Evolutionary conservation across 2,797 vertebrate species (phyloP).

Genomic region (Spondyliosoma cantharus): DNA sequence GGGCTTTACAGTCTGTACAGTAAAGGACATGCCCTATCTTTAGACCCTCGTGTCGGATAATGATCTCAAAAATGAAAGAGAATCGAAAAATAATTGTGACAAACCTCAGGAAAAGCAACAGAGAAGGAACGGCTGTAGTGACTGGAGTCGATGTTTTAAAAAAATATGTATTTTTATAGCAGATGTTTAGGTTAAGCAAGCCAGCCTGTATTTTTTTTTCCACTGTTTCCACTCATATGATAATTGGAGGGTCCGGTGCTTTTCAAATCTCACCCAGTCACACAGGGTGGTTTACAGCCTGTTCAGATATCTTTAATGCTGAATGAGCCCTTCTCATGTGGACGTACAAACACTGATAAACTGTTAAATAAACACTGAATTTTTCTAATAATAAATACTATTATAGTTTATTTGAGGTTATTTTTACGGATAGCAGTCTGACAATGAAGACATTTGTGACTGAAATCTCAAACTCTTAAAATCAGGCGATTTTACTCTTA

Average conservation of each 20-base stretch:
- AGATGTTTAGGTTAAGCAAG: not conserved
- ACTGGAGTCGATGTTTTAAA: not conserved
- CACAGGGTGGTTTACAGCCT: not conserved
- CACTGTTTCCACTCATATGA: conserved; percentile 28
- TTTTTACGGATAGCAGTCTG: not conserved
- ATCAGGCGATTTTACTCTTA: not conserved
- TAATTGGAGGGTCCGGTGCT: conserved; percentile 44
- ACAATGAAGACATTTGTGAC: not conserved
- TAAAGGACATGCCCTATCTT: not conserved
- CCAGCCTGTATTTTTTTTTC: not conserved
- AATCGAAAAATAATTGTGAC: not conserved
- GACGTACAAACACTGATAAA: not conserved
- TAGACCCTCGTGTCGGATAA: not conserved
- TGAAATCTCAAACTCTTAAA: too few relatives aligned
- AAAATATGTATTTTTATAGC: conserved; percentile 4
- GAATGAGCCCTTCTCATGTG: not conserved
- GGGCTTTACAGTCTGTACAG: not conserved
- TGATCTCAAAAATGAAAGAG: not conserved
- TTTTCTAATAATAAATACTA: not conserved
- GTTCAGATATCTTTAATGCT: not conserved
- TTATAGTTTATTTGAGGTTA: not conserved
- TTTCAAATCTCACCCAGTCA: conserved; percentile 26
- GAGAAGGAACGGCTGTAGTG: accelerated
- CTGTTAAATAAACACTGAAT: not conserved
- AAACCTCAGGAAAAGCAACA: not conserved